These are phyloP conservation scores for Sesamia nonagrioides DNA, from an alignment of 1,140 invertebrate species.

Conservation along the genomic window DNA sequence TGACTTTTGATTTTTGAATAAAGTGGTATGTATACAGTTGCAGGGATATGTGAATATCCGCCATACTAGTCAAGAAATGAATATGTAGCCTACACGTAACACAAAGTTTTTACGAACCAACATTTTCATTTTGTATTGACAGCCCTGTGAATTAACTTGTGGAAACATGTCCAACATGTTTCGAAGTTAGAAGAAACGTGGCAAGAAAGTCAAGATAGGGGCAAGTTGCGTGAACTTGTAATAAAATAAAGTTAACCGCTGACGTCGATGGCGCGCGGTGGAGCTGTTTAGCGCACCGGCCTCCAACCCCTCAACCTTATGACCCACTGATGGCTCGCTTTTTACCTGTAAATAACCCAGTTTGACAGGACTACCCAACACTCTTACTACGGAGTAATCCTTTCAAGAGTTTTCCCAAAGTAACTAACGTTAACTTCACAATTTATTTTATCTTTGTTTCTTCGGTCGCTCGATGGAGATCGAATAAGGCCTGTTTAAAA, in stretches of 20 bases:
- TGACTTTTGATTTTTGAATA: no score
- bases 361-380: constrained; percentile 29
- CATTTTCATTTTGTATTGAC: constrained; percentile 55
- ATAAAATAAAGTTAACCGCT: constrained; percentile 65
- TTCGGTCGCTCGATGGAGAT: constrained; percentile 39
- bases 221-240: constrained; percentile 64
- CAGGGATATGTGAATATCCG: background rate
- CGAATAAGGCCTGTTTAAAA: constrained; percentile 44
- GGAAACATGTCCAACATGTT: constrained; percentile 64
- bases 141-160: constrained; percentile 59
- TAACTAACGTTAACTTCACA: constrained; percentile 46
- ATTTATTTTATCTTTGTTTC: constrained; percentile 50
- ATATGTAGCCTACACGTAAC: background rate
- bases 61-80: background rate
- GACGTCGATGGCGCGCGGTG: constrained; percentile 43
- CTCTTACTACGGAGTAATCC: constrained; percentile 33
- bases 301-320: background rate
- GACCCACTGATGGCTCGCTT: constrained; percentile 28
- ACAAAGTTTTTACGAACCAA: constrained; percentile 28
- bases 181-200: constrained; percentile 65
- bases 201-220: constrained; percentile 65
- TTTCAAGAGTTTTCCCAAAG: constrained; percentile 42
- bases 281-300: constrained; percentile 28
- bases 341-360: constrained; percentile 27
- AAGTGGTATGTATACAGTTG: no score